Evolutionary conservation across 2,113 vertebrate species (phyloP).

Genomic region (Charadrius vociferus): DNA sequence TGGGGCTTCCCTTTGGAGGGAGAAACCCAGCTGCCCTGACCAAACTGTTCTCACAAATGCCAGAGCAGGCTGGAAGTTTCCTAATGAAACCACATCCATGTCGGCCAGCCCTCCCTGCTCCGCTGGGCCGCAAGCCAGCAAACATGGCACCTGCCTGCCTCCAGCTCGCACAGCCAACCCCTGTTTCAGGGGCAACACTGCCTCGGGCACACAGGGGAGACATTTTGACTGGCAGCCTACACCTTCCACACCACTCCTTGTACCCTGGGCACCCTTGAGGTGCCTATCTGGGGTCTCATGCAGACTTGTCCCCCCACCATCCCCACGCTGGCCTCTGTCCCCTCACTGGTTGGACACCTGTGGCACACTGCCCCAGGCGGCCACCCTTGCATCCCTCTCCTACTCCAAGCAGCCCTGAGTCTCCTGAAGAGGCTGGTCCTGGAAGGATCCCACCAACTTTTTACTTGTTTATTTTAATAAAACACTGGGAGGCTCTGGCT

Average conservation of each 20-base stretch:
- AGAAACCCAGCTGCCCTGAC: background rate
- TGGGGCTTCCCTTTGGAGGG: background rate
- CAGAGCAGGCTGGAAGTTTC: background rate
- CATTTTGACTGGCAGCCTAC: background rate
- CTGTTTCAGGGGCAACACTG: rapidly evolving
- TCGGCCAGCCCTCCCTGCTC: background rate
- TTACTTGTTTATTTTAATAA: background rate
- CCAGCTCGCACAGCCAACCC: too few relatives aligned
- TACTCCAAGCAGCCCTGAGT: background rate
- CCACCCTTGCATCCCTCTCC: rapidly evolving
- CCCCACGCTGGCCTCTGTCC: too few relatives aligned
- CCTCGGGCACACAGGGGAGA: rapidly evolving
- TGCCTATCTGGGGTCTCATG: rapidly evolving
- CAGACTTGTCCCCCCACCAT: rapidly evolving
- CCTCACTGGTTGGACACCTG: rapidly evolving
- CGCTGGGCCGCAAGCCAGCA: background rate
- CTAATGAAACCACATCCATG: background rate
- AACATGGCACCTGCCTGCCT: background rate
- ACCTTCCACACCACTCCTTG: rapidly evolving
- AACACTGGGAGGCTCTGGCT: background rate
- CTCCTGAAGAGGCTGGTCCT: background rate
- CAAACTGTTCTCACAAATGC: background rate
- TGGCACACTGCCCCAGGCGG: rapidly evolving
- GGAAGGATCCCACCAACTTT: background rate
- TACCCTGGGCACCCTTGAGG: background rate